phyloP scores from a whole-genome alignment of 2,113 vertebrate genomes.

The Malurus cyaneus region DNA sequence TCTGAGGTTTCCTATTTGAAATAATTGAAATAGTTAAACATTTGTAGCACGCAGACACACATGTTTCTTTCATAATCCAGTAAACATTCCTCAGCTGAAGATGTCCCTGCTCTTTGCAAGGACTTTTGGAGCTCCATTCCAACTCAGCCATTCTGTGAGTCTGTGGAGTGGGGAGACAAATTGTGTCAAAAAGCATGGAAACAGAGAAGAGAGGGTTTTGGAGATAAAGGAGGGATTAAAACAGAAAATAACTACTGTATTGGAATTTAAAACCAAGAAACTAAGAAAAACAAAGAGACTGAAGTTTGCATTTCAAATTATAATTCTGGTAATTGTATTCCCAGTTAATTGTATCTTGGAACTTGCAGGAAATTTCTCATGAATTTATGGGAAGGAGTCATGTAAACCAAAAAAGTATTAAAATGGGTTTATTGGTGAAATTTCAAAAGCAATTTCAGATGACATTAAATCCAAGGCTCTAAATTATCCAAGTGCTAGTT shows the following conservation, averaged over 20 bases:
- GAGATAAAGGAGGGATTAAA: background rate
- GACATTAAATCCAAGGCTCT: background rate
- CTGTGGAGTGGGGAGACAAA: background rate
- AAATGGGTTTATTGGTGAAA: background rate
- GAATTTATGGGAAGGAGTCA: background rate
- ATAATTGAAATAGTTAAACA: background rate
- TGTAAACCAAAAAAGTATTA: background rate
- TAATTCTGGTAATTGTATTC: background rate
- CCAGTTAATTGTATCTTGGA: background rate
- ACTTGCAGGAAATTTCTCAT: background rate
- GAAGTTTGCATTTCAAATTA: background rate
- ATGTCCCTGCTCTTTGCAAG: background rate
- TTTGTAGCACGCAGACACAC: background rate
- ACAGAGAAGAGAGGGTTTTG: background rate
- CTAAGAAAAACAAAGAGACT: background rate
- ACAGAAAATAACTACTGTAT: background rate
- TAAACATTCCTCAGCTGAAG: background rate
- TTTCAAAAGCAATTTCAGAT: background rate
- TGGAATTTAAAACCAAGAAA: background rate
- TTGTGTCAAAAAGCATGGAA: background rate
- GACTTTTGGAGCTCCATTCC: background rate
- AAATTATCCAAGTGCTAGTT: background rate
- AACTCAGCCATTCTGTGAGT: background rate
- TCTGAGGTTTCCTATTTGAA: background rate
- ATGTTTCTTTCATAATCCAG: background rate